phyloP scores from a whole-genome alignment of 2,888 invertebrate species.

The Chloroclysta siterata region DNA sequence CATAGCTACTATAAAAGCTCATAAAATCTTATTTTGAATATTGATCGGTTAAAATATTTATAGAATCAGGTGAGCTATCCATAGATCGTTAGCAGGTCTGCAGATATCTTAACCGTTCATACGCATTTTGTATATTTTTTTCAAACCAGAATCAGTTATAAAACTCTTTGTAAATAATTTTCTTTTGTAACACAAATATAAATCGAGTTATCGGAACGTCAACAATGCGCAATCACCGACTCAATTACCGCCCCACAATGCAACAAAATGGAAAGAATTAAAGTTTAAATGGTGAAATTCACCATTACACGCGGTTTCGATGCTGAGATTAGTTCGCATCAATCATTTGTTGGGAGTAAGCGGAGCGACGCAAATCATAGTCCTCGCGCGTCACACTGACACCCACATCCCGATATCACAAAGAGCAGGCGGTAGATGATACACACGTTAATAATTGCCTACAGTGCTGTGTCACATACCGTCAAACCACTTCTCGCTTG shows the following conservation, averaged over 20 bases:
- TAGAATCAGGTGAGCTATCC: too few species aligned
- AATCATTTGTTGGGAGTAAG: constrained; percentile 76
- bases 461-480: too few species aligned
- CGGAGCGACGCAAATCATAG: constrained; percentile 83
- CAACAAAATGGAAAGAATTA: constrained; percentile 51
- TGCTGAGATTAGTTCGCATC: constrained; percentile 73
- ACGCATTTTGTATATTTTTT: too few species aligned
- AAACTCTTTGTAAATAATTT: too few species aligned
- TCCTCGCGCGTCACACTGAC: constrained; percentile 75
- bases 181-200: constrained; percentile 11
- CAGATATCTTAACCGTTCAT: too few species aligned
- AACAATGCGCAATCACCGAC: constrained; percentile 37
- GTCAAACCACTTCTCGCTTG: too few species aligned
- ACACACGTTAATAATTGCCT: not conserved
- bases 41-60: too few species aligned
- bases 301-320: constrained; percentile 69
- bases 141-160: too few species aligned
- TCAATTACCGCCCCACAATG: constrained; percentile 43
- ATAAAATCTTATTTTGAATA: too few species aligned
- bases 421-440: constrained; percentile 18
- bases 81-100: too few species aligned
- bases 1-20: too few species aligned
- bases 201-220: constrained; percentile 8
- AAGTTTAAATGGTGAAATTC: constrained; percentile 60
- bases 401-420: constrained; percentile 66